Conservation (phyloP, 2,113 vertebrate genomes). For the human (Homo sapiens) region DNA sequence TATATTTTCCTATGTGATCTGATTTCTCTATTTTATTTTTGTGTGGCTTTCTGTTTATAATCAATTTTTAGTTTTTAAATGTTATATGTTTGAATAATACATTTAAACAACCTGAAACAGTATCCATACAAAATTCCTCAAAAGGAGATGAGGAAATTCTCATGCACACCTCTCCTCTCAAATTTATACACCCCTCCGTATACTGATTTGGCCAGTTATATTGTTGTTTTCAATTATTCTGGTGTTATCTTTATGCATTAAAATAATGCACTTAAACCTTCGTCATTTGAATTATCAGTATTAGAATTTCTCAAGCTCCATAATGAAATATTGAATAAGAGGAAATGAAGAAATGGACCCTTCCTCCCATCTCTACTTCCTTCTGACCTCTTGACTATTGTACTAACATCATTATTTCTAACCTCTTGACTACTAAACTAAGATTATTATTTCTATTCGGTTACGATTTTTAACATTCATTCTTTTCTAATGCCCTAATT, state of each 20-base stretch:
- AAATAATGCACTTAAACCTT: neutral
- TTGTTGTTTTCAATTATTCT: constrained; percentile 34
- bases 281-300: neutral
- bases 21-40: constrained; percentile 5
- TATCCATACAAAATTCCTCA: neutral
- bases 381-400: neutral
- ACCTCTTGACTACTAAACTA: neutral
- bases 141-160: constrained; percentile 41
- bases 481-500: neutral
- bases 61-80: constrained; percentile 44
- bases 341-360: neutral
- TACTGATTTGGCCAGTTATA: neutral
- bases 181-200: neutral
- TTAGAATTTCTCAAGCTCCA: neutral
- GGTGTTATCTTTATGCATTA: constrained; percentile 15
- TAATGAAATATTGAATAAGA: constrained; percentile 18
- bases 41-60: constrained; percentile 22
- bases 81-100: constrained; percentile 40
- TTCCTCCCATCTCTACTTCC: neutral
- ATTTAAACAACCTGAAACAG: constrained; percentile 38
- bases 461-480: neutral
- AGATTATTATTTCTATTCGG: neutral
- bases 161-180: neutral
- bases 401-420: neutral
- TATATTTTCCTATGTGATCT: neutral